phyloP scores from a whole-genome alignment of 1,140 invertebrate genomes.

The Mactra quadrangularis region DNA sequence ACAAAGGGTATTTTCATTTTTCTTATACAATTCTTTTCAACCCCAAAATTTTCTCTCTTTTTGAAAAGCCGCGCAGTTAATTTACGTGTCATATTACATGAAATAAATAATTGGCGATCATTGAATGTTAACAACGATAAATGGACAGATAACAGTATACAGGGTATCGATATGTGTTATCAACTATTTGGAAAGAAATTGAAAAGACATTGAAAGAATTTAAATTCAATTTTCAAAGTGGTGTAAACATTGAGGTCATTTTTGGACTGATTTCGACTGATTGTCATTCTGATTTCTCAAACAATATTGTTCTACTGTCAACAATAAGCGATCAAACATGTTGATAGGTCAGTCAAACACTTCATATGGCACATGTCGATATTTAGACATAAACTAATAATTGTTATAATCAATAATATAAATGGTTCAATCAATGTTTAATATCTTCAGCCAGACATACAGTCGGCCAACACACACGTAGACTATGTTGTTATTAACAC shows the following conservation, averaged over 20 bases:
- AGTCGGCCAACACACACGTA: not conserved
- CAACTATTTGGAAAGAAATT: constrained; percentile 10
- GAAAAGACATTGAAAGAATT: not conserved
- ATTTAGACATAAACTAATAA: constrained; percentile 25
- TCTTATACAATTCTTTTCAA: no score
- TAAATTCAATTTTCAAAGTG: not conserved
- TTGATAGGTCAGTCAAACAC: constrained; percentile 31
- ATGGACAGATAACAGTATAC: no score
- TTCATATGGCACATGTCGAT: constrained; percentile 35
- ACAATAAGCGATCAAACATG: constrained; percentile 14
- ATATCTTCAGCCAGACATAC: constrained; percentile 14
- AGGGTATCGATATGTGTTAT: constrained; percentile 4
- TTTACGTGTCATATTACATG: constrained; percentile 54
- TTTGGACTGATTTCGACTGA: constrained; percentile 21
- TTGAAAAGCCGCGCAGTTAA: not conserved
- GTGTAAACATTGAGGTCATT: constrained; percentile 23
- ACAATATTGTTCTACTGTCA: constrained; percentile 42
- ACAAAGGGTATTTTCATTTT: no score
- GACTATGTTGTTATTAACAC: not conserved
- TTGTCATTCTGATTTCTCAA: constrained; percentile 37
- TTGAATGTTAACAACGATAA: not conserved
- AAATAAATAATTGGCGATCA: constrained; percentile 38
- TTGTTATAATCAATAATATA: no score
- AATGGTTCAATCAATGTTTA: constrained; percentile 8
- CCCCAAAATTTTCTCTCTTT: no score